Evolutionary conservation across 2,113 vertebrate genomes (phyloP), one percentile per base, ranked within the genome.

Genomic region (Mellivora capensis): DNA sequence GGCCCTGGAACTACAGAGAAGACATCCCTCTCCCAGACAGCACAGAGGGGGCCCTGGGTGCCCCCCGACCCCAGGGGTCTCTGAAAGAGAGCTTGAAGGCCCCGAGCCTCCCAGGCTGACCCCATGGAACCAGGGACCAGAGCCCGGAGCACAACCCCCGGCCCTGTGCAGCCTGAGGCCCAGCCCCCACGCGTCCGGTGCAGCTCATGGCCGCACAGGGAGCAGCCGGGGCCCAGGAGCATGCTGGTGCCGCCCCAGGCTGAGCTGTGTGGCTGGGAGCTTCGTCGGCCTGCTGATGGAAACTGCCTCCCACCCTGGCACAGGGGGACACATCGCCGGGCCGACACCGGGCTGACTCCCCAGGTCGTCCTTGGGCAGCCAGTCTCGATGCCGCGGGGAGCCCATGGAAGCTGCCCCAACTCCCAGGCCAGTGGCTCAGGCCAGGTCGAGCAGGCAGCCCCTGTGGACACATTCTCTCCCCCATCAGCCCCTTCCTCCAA

Each of bases 171-270:
- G 57, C 37, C 82, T 13, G 27, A 10, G 13, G 37, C 39, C 44
- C 69, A 4, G 82, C 20, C 4, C 0, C 82, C 14, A 13, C 34
- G 9, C 1, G 7, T 9, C n/a, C 9, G 25, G 25, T 7, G 61
- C 27, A 15, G 21, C 20, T 49, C 52, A 11, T 9, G 20, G n/a
- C 11, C 0, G 4, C 8, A 0, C 25, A 0, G 2, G 4, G 21
- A n/a, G 31, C 20, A 29, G 11, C 39, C 5, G 15, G 72, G 9
- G 23, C 5, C 34, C 21, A 17, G 52, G 29, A 9, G 34, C 4
- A 15, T 47, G 31, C 39, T 13, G 29, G 3, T 7, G 13, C 61
- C 25, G 25, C 71, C 47, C 23, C 72, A 2, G 0, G 47, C 69
- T 57, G 29, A 69, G 31, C 10, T 0, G 3, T 2, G 27, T 8